A percentile compares a stretch with the other conserved stretches of the same genome.
Conservation (phyloP, 2,113 vertebrate species). For the Cercocebus atys region DNA sequence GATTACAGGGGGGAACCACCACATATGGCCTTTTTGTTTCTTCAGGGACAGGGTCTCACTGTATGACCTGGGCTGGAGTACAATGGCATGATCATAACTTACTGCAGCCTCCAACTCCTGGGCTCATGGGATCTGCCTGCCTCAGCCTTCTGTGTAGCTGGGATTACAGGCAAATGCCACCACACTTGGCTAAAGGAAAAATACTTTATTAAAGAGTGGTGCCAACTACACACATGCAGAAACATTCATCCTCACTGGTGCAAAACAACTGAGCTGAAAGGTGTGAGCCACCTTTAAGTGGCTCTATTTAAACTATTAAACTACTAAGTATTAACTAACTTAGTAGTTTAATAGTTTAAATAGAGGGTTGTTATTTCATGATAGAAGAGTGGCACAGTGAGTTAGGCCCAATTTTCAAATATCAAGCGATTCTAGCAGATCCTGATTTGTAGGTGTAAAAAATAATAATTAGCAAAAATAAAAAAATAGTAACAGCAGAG, state of each 20-base stretch:
- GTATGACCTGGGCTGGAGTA: not conserved
- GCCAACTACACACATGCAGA: fast-evolving
- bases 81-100: not conserved
- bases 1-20: not conserved
- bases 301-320: no score
- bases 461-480: not conserved
- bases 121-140: not conserved
- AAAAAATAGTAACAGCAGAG: not conserved
- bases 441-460: not conserved
- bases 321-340: no score
- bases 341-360: conserved; percentile 50
- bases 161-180: not conserved
- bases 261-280: conserved; percentile 44
- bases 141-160: not conserved
- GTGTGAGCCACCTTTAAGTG: not conserved
- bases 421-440: not conserved
- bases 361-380: conserved; percentile 46
- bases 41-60: not conserved
- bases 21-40: no score
- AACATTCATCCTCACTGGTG: not conserved
- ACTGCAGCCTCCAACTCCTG: not conserved
- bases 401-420: not conserved
- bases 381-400: fast-evolving
- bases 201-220: not conserved
- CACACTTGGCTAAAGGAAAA: not conserved